A percentile compares a stretch with the other conserved stretches of the same genome.
phyloP scores from a whole-genome alignment of 2,888 invertebrate genomes.

The Euplexia lucipara region DNA sequence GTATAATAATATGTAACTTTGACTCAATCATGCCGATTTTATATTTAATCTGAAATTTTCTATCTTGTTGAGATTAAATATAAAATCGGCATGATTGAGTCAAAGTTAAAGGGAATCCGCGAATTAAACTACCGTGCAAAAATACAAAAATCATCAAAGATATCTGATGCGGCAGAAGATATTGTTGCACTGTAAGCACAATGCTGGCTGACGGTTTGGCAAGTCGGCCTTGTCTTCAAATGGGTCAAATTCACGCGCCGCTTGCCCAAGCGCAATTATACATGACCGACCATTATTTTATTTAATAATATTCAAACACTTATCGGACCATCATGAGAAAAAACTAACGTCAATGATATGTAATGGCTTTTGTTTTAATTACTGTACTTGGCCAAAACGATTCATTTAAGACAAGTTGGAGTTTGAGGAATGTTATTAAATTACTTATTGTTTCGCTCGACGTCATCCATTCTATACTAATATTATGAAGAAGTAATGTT shows the following conservation, averaged over 20 bases:
- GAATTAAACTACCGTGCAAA: conserved; percentile 16
- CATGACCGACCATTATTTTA: conserved; percentile 83
- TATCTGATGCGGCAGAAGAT: conserved; percentile 71
- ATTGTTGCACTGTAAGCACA: conserved; percentile 66
- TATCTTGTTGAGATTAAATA: neutral
- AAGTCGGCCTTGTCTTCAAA: conserved; percentile 82
- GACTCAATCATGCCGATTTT: too few relatives aligned
- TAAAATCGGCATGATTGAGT: neutral
- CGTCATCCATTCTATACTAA: too few relatives aligned
- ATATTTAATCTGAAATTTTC: neutral
- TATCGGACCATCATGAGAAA: conserved; percentile 74
- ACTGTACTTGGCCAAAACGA: conserved; percentile 49
- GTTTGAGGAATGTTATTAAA: conserved; percentile 41
- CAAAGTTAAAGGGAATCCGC: conserved; percentile 10
- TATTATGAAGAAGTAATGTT: too few relatives aligned
- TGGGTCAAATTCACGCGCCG: conserved; percentile 81
- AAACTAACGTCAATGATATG: conserved; percentile 45
- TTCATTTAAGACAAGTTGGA: conserved; percentile 41
- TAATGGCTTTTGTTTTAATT: conserved; percentile 56
- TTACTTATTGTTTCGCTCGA: conserved; percentile 36
- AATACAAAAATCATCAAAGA: conserved; percentile 29
- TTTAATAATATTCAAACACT: conserved; percentile 80
- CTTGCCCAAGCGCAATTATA: conserved; percentile 85
- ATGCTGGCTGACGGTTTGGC: conserved; percentile 75
- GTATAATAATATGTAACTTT: too few relatives aligned